Evolutionary conservation across 2,888 invertebrate species (phyloP).

Genomic region (Pseudolycoriella hygida): DNA sequence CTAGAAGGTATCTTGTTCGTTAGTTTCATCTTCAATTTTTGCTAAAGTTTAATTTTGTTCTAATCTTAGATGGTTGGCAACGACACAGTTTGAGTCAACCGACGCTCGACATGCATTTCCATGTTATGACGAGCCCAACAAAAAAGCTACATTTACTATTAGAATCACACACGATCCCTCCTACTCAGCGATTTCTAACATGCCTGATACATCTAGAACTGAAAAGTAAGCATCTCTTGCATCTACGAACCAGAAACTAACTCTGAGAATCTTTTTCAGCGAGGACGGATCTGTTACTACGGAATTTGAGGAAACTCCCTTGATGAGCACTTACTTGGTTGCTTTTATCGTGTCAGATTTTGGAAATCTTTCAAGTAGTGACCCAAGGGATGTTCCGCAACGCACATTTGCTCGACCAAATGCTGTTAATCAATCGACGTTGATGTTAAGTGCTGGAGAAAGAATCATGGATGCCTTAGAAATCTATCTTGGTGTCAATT

Average conservation of each 20-base stretch:
- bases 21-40: background rate
- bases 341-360: constrained; percentile 58
- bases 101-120: constrained; percentile 52
- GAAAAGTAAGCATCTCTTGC: background rate
- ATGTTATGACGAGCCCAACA: constrained; percentile 57
- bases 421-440: constrained; percentile 27
- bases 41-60: background rate
- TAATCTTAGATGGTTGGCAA: constrained; percentile 25
- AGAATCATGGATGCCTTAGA: constrained; percentile 32
- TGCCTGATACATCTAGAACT: background rate
- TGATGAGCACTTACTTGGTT: constrained; percentile 63
- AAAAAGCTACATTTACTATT: constrained; percentile 51
- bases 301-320: constrained; percentile 27
- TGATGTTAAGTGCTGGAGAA: constrained; percentile 37
- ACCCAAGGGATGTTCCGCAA: constrained; percentile 19
- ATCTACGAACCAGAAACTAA: background rate
- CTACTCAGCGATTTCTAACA: constrained; percentile 19
- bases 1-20: background rate
- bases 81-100: constrained; percentile 51
- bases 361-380: constrained; percentile 18
- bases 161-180: constrained; percentile 35
- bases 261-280: too few species aligned
- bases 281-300: constrained; percentile 26
- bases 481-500: constrained; percentile 25
- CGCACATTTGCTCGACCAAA: constrained; percentile 19